A percentile compares a stretch with the other conserved stretches of the same genome.
phyloP scores from a whole-genome alignment of 2,797 vertebrate species.

The Psittacula echo region DNA sequence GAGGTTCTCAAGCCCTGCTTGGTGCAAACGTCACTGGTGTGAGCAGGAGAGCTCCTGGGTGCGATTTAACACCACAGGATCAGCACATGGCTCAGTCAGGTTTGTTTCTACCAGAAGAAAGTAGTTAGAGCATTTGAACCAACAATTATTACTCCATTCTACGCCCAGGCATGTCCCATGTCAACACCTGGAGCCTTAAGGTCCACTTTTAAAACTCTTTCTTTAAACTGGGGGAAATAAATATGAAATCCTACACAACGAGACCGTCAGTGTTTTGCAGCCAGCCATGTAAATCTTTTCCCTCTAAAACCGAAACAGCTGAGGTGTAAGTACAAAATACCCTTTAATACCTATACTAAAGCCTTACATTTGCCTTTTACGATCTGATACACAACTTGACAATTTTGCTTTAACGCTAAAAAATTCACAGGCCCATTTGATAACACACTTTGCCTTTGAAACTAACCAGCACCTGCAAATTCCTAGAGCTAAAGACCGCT shows the following conservation, averaged over 20 bases:
- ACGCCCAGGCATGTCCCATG: accelerated
- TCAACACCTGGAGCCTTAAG: too few species aligned
- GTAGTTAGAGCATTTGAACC: accelerated
- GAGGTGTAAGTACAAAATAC: accelerated
- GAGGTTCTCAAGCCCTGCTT: not conserved
- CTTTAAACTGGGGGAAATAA: not conserved
- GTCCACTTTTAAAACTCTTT: not conserved
- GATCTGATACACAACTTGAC: accelerated
- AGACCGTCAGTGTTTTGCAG: not conserved
- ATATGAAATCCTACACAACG: accelerated
- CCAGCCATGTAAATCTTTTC: not conserved
- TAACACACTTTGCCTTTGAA: not conserved
- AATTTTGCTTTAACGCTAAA: accelerated
- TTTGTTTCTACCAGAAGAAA: accelerated
- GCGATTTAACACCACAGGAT: accelerated
- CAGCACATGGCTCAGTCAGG: accelerated
- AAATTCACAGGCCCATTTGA: accelerated
- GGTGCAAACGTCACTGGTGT: accelerated
- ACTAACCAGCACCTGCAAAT: accelerated
- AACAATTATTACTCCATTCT: not conserved
- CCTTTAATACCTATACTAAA: not conserved
- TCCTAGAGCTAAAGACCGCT: too few species aligned
- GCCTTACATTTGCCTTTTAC: not conserved
- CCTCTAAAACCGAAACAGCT: not conserved
- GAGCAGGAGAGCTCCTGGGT: not conserved